A percentile compares a stretch with the other conserved stretches of the same genome.
These are phyloP conservation scores for Scaptomyza caliginosa DNA, from an alignment of 2,888 invertebrate genomes.

Conservation along the genomic window DNA sequence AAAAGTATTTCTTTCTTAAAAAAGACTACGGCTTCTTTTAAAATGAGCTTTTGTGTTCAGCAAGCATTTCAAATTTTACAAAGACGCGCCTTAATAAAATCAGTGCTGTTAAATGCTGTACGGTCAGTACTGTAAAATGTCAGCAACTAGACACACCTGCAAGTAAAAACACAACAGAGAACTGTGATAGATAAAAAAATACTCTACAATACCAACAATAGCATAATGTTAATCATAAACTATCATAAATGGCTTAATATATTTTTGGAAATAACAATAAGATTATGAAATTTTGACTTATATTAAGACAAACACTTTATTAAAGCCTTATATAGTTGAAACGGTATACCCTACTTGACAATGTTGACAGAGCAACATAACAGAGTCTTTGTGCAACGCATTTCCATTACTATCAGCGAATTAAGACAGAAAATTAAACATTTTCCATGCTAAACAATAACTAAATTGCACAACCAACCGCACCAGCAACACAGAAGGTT, in stretches of 20 bases:
- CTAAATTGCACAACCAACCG: constrained; percentile 33
- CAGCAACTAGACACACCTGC: constrained; percentile 43
- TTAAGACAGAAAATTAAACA: constrained; percentile 38
- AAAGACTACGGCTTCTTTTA: background rate
- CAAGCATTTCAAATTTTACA: background rate
- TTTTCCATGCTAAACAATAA: constrained; percentile 48
- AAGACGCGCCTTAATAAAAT: constrained; percentile 10
- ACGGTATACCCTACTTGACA: constrained; percentile 14
- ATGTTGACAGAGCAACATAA: constrained; percentile 37
- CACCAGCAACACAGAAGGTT: constrained; percentile 18
- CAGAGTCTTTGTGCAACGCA: constrained; percentile 60
- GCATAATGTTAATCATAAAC: too few species aligned
- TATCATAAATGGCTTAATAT: too few species aligned
- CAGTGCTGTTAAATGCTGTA: constrained; percentile 30
- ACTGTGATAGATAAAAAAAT: background rate
- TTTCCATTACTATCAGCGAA: constrained; percentile 45
- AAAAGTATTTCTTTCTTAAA: background rate
- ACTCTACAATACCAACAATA: constrained; percentile 11
- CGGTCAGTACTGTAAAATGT: constrained; percentile 30
- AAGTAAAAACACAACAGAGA: background rate
- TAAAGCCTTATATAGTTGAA: background rate
- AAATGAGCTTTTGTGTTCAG: background rate
- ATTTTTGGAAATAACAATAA: background rate
- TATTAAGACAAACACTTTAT: background rate
- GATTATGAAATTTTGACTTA: too few species aligned